A percentile compares a stretch with the other conserved stretches of the same genome.
These are phyloP conservation scores for Heliconius eleuchia DNA, from an alignment of 1,140 invertebrate genomes.

Conservation along the genomic window DNA sequence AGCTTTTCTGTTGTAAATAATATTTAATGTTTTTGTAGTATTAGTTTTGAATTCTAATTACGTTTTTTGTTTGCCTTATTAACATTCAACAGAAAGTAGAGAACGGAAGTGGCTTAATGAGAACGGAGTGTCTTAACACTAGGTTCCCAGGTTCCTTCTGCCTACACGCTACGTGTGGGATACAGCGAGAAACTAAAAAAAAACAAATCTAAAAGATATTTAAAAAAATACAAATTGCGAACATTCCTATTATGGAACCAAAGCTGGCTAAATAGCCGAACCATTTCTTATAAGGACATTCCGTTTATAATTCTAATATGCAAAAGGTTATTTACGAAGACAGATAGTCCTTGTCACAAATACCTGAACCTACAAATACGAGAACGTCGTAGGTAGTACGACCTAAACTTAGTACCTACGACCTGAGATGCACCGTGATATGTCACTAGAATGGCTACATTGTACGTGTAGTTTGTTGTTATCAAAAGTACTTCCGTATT, in stretches of 20 bases:
- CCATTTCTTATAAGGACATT: constrained; percentile 32
- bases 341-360: constrained; percentile 55
- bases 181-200: too few species aligned
- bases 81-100: too few species aligned
- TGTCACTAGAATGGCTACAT: constrained; percentile 47
- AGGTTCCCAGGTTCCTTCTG: too few species aligned
- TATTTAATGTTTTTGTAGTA: not conserved
- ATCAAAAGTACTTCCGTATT: not conserved
- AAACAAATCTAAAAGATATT: too few species aligned
- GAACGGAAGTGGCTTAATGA: too few species aligned
- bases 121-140: too few species aligned
- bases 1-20: not conserved
- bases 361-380: constrained; percentile 23
- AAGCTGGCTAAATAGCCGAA: not conserved
- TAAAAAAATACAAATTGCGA: too few species aligned
- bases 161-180: too few species aligned
- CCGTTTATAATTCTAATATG: constrained; percentile 18
- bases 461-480: not conserved
- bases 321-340: constrained; percentile 42
- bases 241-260: not conserved
- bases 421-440: constrained; percentile 45
- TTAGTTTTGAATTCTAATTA: too few species aligned
- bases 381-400: constrained; percentile 28
- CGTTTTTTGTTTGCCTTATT: too few species aligned
- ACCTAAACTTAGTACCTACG: constrained; percentile 20